Conservation (phyloP, 2,888 invertebrate genomes). For the Acanthococcus lagerstroemiae region DNA sequence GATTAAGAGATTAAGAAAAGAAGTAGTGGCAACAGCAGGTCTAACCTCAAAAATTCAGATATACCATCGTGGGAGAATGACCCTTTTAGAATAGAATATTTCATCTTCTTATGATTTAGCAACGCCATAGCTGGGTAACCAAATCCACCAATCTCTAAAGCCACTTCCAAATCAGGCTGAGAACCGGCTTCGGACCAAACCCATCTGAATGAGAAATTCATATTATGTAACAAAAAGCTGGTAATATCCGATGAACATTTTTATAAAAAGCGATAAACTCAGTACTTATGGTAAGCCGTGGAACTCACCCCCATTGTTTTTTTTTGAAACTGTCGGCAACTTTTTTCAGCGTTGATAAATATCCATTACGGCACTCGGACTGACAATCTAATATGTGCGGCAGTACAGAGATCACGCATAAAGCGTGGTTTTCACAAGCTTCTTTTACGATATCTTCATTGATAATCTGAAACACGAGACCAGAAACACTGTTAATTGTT, state of each 20-base stretch:
- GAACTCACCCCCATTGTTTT: constrained; percentile 82
- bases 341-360: constrained; percentile 58
- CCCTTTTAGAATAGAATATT: constrained; percentile 84
- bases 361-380: constrained; percentile 80
- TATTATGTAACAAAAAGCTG: no score
- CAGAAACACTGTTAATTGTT: constrained; percentile 6
- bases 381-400: constrained; percentile 96
- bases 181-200: constrained; percentile 88
- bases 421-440: constrained; percentile 73
- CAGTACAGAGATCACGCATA: constrained; percentile 83
- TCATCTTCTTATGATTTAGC: constrained; percentile 91
- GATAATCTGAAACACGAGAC: constrained; percentile 40
- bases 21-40: no score
- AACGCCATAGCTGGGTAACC: constrained; percentile 98
- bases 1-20: no score
- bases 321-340: constrained; percentile 87
- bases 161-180: constrained; percentile 72
- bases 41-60: constrained; percentile 75
- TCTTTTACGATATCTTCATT: constrained; percentile 49
- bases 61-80: constrained; percentile 92
- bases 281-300: no score
- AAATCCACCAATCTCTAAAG: constrained; percentile 91
- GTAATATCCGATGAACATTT: background rate
- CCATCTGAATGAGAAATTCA: constrained; percentile 56
- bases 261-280: background rate